Percentiles rank a stretch among this genome's conserved stretches.
These are phyloP conservation scores for Cataglyphis altisquamis DNA, from an alignment of 2,888 invertebrate species.

Conservation along the genomic window DNA sequence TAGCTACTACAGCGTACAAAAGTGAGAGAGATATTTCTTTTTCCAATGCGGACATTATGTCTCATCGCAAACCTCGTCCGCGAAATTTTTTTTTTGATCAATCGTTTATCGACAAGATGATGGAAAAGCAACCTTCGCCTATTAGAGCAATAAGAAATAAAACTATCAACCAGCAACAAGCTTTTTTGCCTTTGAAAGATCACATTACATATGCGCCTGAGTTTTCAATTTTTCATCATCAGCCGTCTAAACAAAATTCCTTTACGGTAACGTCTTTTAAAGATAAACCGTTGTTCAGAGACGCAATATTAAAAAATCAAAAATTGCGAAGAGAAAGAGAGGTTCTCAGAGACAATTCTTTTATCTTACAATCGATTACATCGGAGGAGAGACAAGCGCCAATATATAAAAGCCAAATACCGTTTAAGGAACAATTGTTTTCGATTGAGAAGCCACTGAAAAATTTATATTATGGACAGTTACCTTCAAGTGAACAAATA, in stretches of 20 bases:
- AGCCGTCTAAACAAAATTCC: constrained; percentile 69
- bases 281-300: constrained; percentile 57
- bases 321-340: constrained; percentile 37
- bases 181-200: background rate
- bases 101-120: constrained; percentile 17
- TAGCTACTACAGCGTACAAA: constrained; percentile 68
- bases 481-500: constrained; percentile 34
- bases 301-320: constrained; percentile 43
- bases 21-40: constrained; percentile 60
- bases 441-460: background rate
- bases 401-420: constrained; percentile 18
- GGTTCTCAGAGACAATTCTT: constrained; percentile 55
- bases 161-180: background rate
- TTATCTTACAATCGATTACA: constrained; percentile 25
- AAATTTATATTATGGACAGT: constrained; percentile 38
- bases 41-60: constrained; percentile 70
- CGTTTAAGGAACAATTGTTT: constrained; percentile 37
- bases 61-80: constrained; percentile 68
- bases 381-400: constrained; percentile 16
- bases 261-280: constrained; percentile 52
- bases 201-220: background rate
- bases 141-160: background rate
- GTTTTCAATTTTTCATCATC: constrained; percentile 29
- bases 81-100: constrained; percentile 3
- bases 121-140: background rate